Evolutionary conservation across 2,797 vertebrate genomes (phyloP).

Genomic region (Otolemur crassicaudatus): DNA sequence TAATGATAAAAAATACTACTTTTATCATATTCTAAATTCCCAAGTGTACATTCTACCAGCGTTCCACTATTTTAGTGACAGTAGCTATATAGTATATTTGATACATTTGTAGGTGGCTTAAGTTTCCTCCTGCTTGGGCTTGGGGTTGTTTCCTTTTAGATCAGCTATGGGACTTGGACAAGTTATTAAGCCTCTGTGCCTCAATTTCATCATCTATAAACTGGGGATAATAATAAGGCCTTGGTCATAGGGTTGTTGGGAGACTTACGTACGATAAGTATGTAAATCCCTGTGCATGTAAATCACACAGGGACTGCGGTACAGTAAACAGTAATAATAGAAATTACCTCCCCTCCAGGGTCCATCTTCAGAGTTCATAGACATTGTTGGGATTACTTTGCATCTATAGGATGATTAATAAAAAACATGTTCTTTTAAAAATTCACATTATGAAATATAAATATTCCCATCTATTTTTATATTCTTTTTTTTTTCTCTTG

Average conservation of each 20-base stretch:
- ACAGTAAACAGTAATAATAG: neutral
- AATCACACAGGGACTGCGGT: neutral
- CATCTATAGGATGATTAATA: neutral
- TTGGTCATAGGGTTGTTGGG: neutral
- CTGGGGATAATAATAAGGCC: neutral
- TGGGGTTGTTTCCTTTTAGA: neutral
- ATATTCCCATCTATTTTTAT: neutral
- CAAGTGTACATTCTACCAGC: neutral
- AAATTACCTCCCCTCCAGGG: neutral
- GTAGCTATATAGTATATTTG: neutral
- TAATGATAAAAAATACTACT: neutral
- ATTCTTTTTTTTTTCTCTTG: no score
- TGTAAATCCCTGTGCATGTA: no score
- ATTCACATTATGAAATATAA: neutral
- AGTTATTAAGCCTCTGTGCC: neutral
- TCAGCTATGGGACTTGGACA: neutral
- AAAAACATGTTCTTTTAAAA: accelerated
- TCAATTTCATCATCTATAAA: neutral
- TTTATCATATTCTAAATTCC: neutral
- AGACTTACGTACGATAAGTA: neutral
- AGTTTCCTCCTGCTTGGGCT: neutral
- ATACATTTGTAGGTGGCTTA: neutral
- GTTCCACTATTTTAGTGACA: neutral
- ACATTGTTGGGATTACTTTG: neutral
- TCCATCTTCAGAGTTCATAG: neutral